Evolutionary conservation across 2,888 invertebrate species (phyloP).

Genomic region (Campoplex nolae): DNA sequence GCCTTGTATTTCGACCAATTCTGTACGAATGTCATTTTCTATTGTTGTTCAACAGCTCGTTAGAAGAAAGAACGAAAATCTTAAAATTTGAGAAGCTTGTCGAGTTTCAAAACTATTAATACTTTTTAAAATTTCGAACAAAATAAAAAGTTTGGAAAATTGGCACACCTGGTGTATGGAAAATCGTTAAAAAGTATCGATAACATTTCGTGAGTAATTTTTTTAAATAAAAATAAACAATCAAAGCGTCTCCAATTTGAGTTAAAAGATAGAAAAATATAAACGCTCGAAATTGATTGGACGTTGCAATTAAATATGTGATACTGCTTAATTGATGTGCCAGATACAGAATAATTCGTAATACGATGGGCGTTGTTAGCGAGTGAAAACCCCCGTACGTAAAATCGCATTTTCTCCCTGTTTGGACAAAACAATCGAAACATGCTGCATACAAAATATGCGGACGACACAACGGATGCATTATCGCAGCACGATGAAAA

Average conservation of each 20-base stretch:
- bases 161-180: not conserved
- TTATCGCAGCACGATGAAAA: conserved; percentile 70
- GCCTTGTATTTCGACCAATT: conserved; percentile 69
- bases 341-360: conserved; percentile 72
- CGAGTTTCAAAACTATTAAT: not conserved
- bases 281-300: not conserved
- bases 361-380: conserved; percentile 74
- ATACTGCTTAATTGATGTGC: not conserved
- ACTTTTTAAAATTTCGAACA: too few relatives aligned
- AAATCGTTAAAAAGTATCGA: not conserved
- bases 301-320: not conserved
- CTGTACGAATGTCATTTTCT: conserved; percentile 44
- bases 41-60: not conserved
- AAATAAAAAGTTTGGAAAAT: not conserved
- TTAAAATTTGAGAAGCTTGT: not conserved
- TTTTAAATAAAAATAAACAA: not conserved
- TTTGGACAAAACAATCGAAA: conserved; percentile 72
- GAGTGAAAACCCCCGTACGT: conserved; percentile 74
- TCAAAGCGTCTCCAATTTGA: not conserved
- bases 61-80: not conserved
- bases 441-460: conserved; percentile 81
- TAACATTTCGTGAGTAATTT: not conserved
- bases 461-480: conserved; percentile 79
- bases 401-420: conserved; percentile 62
- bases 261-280: conserved; percentile 16